Evolutionary conservation across 2,113 vertebrate species (phyloP).

Genomic region (Pleuronectes platessa): DNA sequence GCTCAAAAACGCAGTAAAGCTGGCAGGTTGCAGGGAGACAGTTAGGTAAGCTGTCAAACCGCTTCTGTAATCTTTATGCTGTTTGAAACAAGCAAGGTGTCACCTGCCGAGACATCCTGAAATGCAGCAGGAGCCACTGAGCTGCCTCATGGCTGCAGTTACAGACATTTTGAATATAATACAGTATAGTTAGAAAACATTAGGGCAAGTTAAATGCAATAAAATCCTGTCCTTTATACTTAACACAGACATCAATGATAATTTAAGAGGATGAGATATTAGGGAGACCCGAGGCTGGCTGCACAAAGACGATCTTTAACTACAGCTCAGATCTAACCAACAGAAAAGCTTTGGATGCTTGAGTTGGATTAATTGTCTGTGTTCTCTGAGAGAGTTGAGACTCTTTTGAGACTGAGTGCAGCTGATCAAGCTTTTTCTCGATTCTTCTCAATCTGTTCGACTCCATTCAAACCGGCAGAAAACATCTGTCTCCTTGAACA

Average conservation of each 20-base stretch:
- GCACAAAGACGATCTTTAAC: conserved; percentile 8
- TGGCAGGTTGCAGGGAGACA: conserved; percentile 14
- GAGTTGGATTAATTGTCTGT: conserved; percentile 2
- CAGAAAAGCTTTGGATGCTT: conserved; percentile 14
- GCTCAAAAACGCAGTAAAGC: conserved; percentile 11
- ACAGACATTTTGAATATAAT: conserved; percentile 9
- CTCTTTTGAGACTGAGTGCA: conserved; percentile 1
- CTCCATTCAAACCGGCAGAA: not conserved
- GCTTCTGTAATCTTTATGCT: conserved; percentile 3
- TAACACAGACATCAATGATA: conserved; percentile 3
- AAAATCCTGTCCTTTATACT: not conserved
- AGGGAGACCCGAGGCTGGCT: not conserved
- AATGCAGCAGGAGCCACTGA: not conserved
- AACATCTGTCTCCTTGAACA: not conserved
- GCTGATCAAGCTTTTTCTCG: not conserved
- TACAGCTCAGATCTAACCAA: conserved; percentile 12
- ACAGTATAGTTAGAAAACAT: conserved; percentile 1
- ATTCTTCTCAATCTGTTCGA: not conserved
- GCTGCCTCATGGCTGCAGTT: not conserved
- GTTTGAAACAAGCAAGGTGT: conserved; percentile 13
- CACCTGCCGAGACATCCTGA: conserved; percentile 16
- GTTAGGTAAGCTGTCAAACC: conserved; percentile 24
- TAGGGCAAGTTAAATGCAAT: not conserved
- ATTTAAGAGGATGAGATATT: conserved; percentile 10
- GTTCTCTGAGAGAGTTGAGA: conserved; percentile 15